Evolutionary conservation across 2,113 vertebrate genomes (phyloP).

Genomic region (Acanthisitta chloris): DNA sequence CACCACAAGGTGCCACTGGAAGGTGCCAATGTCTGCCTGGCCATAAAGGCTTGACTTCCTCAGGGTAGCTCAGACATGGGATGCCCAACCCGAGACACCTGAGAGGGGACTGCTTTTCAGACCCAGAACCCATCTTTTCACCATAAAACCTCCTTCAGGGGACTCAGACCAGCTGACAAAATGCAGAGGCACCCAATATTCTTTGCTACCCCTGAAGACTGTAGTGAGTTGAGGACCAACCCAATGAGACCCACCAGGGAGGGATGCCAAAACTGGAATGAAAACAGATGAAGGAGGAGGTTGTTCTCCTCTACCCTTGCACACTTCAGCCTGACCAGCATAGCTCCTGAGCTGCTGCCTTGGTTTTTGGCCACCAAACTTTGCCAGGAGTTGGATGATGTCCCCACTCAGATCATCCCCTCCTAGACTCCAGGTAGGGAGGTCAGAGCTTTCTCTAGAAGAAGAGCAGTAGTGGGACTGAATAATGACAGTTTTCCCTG

Average conservation of each 20-base stretch:
- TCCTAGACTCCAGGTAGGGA: background rate
- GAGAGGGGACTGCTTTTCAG: background rate
- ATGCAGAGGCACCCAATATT: background rate
- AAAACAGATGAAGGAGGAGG: background rate
- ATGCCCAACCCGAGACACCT: background rate
- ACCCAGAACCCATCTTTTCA: background rate
- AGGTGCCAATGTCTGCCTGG: background rate
- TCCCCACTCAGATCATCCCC: background rate
- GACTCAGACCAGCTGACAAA: background rate
- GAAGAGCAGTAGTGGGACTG: background rate
- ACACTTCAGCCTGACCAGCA: background rate
- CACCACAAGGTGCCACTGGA: background rate
- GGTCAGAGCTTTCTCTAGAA: background rate
- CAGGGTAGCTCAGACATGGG: background rate
- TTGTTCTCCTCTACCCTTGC: background rate
- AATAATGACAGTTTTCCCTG: background rate
- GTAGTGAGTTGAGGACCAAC: background rate
- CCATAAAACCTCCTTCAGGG: background rate
- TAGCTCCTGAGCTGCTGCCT: background rate
- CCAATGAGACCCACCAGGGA: background rate
- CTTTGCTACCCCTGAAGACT: background rate
- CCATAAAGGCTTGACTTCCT: background rate
- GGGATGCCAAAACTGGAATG: background rate
- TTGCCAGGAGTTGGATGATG: background rate
- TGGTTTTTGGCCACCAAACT: background rate